These are phyloP conservation scores for Lota lota DNA, from an alignment of 2,113 vertebrate genomes.

Conservation along the genomic window DNA sequence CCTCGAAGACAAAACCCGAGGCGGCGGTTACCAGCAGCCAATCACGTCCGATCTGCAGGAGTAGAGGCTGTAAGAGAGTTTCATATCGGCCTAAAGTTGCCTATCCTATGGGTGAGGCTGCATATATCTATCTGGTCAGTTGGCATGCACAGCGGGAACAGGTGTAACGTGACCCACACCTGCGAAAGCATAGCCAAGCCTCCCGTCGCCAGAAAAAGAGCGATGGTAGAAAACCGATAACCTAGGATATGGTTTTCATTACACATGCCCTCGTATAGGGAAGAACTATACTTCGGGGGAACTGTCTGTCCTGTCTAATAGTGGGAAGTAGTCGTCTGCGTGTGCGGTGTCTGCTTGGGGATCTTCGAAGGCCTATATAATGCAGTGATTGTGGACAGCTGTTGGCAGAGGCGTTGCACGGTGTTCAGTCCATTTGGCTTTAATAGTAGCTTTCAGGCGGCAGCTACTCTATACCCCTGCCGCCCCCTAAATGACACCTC, in stretches of 20 bases:
- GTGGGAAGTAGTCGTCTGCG: neutral
- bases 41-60: neutral
- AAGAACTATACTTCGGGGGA: constrained; percentile 6
- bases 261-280: neutral
- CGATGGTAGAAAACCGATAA: neutral
- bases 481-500: constrained; percentile 77
- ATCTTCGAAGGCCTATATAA: constrained; percentile 36
- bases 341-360: constrained; percentile 1
- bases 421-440: constrained; percentile 72
- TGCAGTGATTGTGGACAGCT: constrained; percentile 67
- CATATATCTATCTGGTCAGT: neutral
- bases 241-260: no score
- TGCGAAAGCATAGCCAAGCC: neutral
- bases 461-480: constrained; percentile 68
- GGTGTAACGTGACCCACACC: constrained; percentile 28
- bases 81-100: neutral
- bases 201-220: neutral
- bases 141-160: constrained; percentile 12
- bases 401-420: constrained; percentile 72
- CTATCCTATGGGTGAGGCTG: neutral
- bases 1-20: constrained; percentile 22
- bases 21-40: neutral
- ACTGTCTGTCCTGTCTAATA: constrained; percentile 14
- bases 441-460: constrained; percentile 75
- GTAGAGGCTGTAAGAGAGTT: constrained; percentile 5